A percentile compares a stretch with the other conserved stretches of the same genome.
These are phyloP conservation scores for Sclerurus mexicanus DNA, from an alignment of 2,113 vertebrate genomes.

Conservation along the genomic window DNA sequence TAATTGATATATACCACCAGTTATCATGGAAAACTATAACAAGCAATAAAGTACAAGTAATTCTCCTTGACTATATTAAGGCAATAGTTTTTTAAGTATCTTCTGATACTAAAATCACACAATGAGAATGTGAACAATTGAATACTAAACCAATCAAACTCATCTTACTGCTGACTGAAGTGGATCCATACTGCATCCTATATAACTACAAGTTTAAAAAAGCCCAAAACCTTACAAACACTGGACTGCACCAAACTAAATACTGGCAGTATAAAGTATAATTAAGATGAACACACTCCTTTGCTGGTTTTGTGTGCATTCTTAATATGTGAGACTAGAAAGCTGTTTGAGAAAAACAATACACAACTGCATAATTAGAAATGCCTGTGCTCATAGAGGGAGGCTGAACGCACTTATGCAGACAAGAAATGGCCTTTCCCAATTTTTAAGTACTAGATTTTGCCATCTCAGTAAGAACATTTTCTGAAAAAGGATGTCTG, in stretches of 20 bases:
- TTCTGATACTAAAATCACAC: background rate
- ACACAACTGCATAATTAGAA: background rate
- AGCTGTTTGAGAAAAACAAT: background rate
- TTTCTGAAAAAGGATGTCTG: background rate
- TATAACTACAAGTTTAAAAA: background rate
- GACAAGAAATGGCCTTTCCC: background rate
- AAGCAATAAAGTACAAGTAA: background rate
- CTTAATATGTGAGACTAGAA: background rate
- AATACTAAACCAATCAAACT: background rate
- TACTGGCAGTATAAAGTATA: background rate
- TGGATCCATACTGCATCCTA: background rate
- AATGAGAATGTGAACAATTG: background rate
- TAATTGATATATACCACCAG: background rate
- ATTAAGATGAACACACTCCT: background rate
- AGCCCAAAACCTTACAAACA: background rate
- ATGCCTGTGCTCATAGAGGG: background rate
- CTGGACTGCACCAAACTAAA: background rate
- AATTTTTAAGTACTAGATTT: background rate
- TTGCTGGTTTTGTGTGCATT: background rate
- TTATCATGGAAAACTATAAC: background rate
- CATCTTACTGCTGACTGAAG: background rate
- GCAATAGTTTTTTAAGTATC: background rate
- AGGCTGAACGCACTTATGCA: background rate
- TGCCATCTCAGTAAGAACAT: background rate
- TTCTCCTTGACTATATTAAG: background rate